These are phyloP conservation scores for Rhabdophis nuchalis DNA, from an alignment of 2,797 vertebrate species.

Conservation along the genomic window DNA sequence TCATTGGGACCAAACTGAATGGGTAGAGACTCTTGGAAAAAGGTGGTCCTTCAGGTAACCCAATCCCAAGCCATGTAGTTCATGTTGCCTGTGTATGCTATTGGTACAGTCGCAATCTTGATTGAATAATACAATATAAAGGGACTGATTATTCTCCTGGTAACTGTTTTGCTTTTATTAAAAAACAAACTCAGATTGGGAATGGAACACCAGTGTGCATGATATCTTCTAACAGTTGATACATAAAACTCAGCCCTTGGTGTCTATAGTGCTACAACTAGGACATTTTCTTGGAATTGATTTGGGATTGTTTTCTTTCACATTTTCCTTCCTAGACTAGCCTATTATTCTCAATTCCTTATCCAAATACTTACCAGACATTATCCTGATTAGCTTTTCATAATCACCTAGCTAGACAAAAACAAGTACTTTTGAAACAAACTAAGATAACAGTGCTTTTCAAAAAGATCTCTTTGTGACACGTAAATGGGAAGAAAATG, in stretches of 20 bases:
- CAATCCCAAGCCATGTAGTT: not conserved
- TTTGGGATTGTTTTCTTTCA: not conserved
- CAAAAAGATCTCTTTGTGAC: not conserved
- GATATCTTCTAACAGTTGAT: not conserved
- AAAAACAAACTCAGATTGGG: not conserved
- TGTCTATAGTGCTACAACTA: not conserved
- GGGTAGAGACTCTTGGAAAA: not conserved
- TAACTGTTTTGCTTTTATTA: not conserved
- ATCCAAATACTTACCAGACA: not conserved
- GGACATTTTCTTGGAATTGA: not conserved
- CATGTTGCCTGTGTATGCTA: not conserved
- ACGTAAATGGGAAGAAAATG: not conserved
- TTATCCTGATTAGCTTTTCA: not conserved
- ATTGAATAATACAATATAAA: not conserved
- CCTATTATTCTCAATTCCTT: not conserved
- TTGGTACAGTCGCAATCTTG: not conserved
- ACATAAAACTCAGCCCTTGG: not conserved
- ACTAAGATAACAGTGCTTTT: not conserved
- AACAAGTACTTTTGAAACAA: conserved; percentile 7
- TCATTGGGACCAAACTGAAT: not conserved
- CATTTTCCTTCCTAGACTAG: not conserved
- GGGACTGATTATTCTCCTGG: not conserved
- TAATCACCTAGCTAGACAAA: not conserved
- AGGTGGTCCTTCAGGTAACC: not conserved
- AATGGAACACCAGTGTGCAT: not conserved